phyloP scores from a whole-genome alignment of 2,113 vertebrate genomes.

The Struthio camelus region DNA sequence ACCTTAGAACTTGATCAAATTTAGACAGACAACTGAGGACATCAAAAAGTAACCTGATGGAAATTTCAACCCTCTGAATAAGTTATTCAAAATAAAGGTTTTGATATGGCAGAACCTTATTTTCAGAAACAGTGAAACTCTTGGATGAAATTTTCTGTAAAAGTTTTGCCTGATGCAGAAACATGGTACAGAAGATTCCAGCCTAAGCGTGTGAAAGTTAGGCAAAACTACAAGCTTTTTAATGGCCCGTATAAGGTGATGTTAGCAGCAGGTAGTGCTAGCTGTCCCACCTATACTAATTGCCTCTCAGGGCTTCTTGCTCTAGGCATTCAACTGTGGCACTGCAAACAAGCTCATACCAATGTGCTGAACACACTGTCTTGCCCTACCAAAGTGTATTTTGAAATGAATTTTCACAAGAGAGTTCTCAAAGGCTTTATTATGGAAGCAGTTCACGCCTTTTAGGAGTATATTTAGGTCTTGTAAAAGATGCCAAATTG shows the following conservation, averaged over 20 bases:
- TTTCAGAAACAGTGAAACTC: neutral
- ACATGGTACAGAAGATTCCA: neutral
- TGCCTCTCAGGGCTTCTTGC: neutral
- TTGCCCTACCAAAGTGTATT: neutral
- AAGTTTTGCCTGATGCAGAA: neutral
- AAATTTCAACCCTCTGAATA: neutral
- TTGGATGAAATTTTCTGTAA: neutral
- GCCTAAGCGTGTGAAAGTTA: neutral
- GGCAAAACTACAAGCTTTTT: neutral
- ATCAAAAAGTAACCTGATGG: neutral
- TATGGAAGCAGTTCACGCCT: conserved; percentile 32
- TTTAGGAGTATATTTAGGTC: conserved; percentile 43
- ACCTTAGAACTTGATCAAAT: neutral
- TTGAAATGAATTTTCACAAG: neutral
- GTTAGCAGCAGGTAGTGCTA: neutral
- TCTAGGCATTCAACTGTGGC: fast-evolving
- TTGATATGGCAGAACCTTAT: neutral
- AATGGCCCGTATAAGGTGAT: neutral
- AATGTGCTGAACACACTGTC: neutral
- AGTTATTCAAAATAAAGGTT: neutral
- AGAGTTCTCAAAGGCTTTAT: conserved; percentile 1
- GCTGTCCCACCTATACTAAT: neutral
- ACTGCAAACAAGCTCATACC: neutral
- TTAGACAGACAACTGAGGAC: neutral
- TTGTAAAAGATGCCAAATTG: conserved; percentile 6